Base-by-base conservation (phyloP, 2,113 vertebrate genomes). In the Seriola aureovittata region DNA sequence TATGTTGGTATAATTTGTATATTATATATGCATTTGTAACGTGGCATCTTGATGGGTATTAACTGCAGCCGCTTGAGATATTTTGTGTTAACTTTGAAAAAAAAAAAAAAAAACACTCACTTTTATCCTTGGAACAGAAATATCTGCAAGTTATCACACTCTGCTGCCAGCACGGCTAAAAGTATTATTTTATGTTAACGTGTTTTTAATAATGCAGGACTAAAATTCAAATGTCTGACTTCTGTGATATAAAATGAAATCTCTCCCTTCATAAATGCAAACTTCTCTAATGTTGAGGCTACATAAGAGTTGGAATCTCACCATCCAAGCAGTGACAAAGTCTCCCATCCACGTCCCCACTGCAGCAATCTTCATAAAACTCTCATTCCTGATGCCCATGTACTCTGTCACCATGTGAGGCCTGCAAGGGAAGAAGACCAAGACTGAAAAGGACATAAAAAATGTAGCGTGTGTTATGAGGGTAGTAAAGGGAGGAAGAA, bases 321-420 rank as follows among this genome's bases (percentile, higher is more conserved):
- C 98, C 98, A 99, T 99, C 98, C 98, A 99, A 0, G 98, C 98
- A 46, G 98, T 99, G 92, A 99, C 97, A 91, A 99, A 99, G 91
- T 99, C 98, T 88, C 98, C 98, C 98, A 99, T 97, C 98, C 98
- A 99, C 16, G 98, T 99, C 79, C 98, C 98, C 83, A 99, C 97
- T 3, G 98, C 98, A 64, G 97, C 98, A 82, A 98, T 95, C 93
- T 99, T 99, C 98, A 99, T 99, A 88, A 99, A 98, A 93, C 96
- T 98, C 94, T 99, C 98, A 92, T 99, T 99, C 86, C 97, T 96
- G 94, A 99, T 98, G 92, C 98, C 98, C 98, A 99, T 99, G 92
- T 97, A 97, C 85, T 99, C 97, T 68, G 97, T 99, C 94, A 99
- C 97, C 95, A 99, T 96, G 91, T 98, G 96, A 60, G 96, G 92